These are phyloP conservation scores for Mya arenaria DNA, from an alignment of 1,140 invertebrate species.

Conservation along the genomic window DNA sequence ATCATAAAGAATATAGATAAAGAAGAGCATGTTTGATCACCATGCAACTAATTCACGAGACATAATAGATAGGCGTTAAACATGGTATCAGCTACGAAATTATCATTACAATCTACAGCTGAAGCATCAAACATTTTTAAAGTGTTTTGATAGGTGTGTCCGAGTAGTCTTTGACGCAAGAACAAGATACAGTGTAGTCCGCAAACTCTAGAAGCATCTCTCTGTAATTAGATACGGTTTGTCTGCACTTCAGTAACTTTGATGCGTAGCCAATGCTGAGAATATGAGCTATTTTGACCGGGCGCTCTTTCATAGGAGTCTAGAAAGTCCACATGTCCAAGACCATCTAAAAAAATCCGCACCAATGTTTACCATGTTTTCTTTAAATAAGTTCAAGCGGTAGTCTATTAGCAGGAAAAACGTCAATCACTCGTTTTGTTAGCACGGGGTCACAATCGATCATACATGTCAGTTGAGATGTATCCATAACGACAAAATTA, in stretches of 20 bases:
- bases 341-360: conserved; percentile 12
- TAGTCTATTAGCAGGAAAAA: conserved; percentile 36
- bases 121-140: conserved; percentile 1
- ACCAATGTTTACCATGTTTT: conserved; percentile 16
- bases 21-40: no score
- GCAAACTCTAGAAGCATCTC: conserved; percentile 16
- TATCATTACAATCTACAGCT: background rate
- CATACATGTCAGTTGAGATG: conserved; percentile 24
- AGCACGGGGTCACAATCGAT: conserved; percentile 16
- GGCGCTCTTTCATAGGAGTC: conserved; percentile 2
- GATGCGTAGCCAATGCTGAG: background rate
- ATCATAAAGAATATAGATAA: no score
- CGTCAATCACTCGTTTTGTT: background rate
- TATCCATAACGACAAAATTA: conserved; percentile 31
- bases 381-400: background rate
- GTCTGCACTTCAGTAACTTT: background rate
- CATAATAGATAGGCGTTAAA: no score
- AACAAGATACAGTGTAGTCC: conserved; percentile 27
- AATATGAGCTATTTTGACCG: background rate
- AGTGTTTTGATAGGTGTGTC: conserved; percentile 6
- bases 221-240: conserved; percentile 18
- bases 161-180: conserved; percentile 21
- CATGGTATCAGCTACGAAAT: no score
- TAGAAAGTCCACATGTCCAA: conserved; percentile 25
- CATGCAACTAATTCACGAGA: no score